phyloP scores from a whole-genome alignment of 2,797 vertebrate genomes.

The Myotis pilosus region DNA sequence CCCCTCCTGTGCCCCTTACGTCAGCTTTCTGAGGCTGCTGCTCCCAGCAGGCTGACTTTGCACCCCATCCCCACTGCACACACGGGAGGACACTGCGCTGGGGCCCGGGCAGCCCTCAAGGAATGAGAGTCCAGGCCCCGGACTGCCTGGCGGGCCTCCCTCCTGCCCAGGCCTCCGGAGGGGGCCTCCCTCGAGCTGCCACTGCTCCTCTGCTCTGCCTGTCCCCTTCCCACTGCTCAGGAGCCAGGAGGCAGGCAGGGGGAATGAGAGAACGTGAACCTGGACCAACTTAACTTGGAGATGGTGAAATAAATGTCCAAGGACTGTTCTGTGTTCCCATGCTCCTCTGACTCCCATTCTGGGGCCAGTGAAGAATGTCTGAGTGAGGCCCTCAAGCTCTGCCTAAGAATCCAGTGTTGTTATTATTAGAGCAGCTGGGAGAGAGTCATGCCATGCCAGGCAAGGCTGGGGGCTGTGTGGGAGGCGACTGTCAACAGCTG shows the following conservation, averaged over 20 bases:
- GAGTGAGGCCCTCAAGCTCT: conserved; percentile 9
- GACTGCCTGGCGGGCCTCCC: background rate
- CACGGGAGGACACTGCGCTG: background rate
- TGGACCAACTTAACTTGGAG: background rate
- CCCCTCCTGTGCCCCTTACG: background rate
- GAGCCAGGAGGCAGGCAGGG: background rate
- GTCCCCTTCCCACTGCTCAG: background rate
- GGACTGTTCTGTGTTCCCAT: background rate
- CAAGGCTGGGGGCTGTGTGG: conserved; percentile 60
- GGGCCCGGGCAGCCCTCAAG: too few species aligned
- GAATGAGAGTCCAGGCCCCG: background rate
- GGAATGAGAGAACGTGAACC: background rate
- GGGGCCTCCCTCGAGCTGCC: background rate
- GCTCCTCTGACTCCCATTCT: background rate
- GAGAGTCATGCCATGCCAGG: conserved; percentile 42
- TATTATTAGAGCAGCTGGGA: conserved; percentile 69
- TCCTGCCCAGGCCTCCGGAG: background rate
- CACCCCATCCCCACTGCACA: background rate
- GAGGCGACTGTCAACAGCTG: conserved; percentile 70
- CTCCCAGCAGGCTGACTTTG: background rate
- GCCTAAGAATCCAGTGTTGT: conserved; percentile 40
- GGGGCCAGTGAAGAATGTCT: background rate
- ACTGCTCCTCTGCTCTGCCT: background rate
- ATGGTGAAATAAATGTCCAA: conserved; percentile 16
- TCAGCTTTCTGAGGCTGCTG: background rate